Conservation (phyloP, 2,888 invertebrate genomes). For the Drosophila peninsularis region DNA sequence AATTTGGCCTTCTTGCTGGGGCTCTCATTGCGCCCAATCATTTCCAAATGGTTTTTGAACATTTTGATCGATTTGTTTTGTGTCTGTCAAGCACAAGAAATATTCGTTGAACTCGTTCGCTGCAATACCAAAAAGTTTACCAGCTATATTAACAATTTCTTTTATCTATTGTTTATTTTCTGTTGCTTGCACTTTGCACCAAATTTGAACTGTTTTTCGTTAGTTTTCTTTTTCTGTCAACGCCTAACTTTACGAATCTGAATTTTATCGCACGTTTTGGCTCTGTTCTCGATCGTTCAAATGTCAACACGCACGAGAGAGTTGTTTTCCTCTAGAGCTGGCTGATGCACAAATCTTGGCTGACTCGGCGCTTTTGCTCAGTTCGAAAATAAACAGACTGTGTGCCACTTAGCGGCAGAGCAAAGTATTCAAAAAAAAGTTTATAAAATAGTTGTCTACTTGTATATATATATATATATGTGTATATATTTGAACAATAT, state of each 20-base stretch:
- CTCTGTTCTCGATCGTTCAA: constrained; percentile 50
- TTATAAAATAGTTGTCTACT: constrained; percentile 46
- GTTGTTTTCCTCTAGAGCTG: constrained; percentile 29
- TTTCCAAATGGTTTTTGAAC: constrained; percentile 96
- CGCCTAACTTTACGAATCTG: constrained; percentile 27
- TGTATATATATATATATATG: constrained; percentile 26
- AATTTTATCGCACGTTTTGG: constrained; percentile 49
- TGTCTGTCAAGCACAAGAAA: constrained; percentile 77
- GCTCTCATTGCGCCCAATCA: constrained; percentile 96
- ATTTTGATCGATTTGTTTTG: constrained; percentile 89
- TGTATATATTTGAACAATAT: background rate
- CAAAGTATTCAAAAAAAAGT: constrained; percentile 66
- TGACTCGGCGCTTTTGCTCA: constrained; percentile 67
- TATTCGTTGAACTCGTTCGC: constrained; percentile 90
- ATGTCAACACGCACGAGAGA: constrained; percentile 69
- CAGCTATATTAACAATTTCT: constrained; percentile 29
- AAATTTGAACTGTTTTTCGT: constrained; percentile 11
- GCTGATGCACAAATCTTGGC: constrained; percentile 55
- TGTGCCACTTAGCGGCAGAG: constrained; percentile 75
- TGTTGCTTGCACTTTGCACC: constrained; percentile 50
- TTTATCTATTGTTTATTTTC: constrained; percentile 6
- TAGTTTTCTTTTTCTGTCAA: constrained; percentile 46
- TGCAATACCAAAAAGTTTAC: constrained; percentile 82
- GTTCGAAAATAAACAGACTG: constrained; percentile 80
- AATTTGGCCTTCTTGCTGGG: constrained; percentile 96